Base-by-base conservation (phyloP, 2,113 vertebrate genomes). In the Alosa alosa region DNA sequence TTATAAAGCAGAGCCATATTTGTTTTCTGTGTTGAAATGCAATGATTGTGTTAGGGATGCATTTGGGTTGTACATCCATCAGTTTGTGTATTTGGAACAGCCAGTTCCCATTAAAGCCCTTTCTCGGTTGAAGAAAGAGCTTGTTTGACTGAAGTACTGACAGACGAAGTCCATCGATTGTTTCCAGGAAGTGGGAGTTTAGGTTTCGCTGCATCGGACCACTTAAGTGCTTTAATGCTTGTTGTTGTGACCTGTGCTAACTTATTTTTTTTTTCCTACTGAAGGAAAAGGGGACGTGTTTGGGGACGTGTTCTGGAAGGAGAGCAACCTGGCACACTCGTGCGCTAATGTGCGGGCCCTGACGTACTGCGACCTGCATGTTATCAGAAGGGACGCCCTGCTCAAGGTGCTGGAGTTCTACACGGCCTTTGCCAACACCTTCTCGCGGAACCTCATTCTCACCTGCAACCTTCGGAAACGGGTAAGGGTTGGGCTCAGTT, bases 221-320 rank as follows among this genome's bases (percentile, higher is more conserved):
- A 64, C 22, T 64, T 55, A 55, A 55, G 52, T 17, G 52, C 52
- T 9, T 18, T 64, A 64, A 64, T 64, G 22, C 57, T 1, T 64
- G 57, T 64, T 64, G 57, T 8, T 64, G 20, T 25, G 57, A 64
- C 57, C 22, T n/a, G 57, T 6, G 7, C 2, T 64, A 64, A 10
- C 22, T 64, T 31, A 31, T 55, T 55, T 17, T 18, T 17, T 55
- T 55, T 55, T 55, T 18, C 15, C 52, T 2, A 52, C 6, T 49
- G 10, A 91, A 99, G 98, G 98, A 88, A 99, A 99, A 94, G 98
- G 98, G 0, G 98, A 99, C 0, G 98, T 99, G 52, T 99, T 99
- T 90, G 98, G 98, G 47, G 98, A 99, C 55, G 97, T 98, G 84
- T 99, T 99, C 95, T 99, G 98, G 98, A 99, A 98, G 89, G 98